Conservation (phyloP, 2,888 invertebrate genomes). For the Nesidiocoris tenuis region DNA sequence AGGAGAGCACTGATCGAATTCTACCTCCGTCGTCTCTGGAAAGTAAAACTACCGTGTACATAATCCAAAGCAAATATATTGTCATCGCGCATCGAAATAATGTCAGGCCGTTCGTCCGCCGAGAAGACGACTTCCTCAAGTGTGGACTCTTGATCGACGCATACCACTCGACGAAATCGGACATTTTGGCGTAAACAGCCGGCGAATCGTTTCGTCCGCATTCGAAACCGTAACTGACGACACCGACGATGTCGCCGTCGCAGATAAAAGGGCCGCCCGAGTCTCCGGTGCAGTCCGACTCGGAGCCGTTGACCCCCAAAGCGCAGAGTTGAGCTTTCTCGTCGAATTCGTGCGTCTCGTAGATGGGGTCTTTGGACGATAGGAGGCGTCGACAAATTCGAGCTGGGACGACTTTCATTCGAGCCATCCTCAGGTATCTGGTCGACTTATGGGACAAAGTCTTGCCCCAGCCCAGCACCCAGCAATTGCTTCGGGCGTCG, state of each 20-base stretch:
- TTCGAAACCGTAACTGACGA: conserved; percentile 27
- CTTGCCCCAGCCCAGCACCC: background rate
- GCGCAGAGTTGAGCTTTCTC: conserved; percentile 5
- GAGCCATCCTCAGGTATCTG: background rate
- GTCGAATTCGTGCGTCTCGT: background rate
- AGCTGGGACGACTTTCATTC: background rate
- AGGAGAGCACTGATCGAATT: too few species aligned
- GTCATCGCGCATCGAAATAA: too few species aligned
- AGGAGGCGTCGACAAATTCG: background rate
- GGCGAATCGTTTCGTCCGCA: conserved; percentile 19
- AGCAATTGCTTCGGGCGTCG: background rate
- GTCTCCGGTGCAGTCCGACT: conserved; percentile 21
- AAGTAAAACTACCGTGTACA: too few species aligned
- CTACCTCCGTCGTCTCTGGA: too few species aligned
- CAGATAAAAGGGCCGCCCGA: conserved; percentile 30
- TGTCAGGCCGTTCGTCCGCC: too few species aligned
- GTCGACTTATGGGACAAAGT: background rate
- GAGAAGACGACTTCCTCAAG: too few species aligned
- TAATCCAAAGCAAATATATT: too few species aligned
- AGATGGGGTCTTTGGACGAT: background rate
- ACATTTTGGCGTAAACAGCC: conserved; percentile 25
- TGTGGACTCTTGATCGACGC: too few species aligned
- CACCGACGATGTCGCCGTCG: background rate
- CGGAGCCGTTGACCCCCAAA: background rate
- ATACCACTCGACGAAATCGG: conserved; percentile 22